Base-by-base conservation (phyloP, 30 jellyfish, hydroid and myxozoan genomes). In the Mastigias papua region DNA sequence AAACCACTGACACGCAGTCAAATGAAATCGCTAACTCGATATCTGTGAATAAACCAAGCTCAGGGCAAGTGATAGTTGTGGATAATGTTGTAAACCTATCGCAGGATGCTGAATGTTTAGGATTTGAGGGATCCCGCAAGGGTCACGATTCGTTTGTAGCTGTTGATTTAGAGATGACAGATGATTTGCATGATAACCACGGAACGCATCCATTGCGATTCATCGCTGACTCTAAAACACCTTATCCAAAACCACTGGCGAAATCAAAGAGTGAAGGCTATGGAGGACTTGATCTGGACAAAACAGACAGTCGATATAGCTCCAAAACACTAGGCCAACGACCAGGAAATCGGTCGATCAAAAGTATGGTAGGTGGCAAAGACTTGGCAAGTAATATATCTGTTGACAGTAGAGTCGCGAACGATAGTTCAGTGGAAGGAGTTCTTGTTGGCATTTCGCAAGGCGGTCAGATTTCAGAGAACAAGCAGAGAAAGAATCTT, bases 141-240 rank as follows among this genome's bases (percentile, higher is more conserved):
- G 83, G 67, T 37, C 69, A 72, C 42, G 34, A 26, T 19, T 37
- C 69, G 34, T 33, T 29, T 28, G 23, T 33, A 15, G 69, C 35
- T 19, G 83, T 72, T 72, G 83, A 72, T 48, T 4, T 16, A 61
- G 34, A 72, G 28, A 42, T 23, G 83, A 35, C 67, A 33, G 83
- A 35, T 72, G 60, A 25, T 16, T 5, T 50, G 30, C 46, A 29
- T 49, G 86, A 75, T 13, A 51, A 75, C 58, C 50, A 11, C 2
- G 42, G 74, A 8, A n/a, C 21, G 26, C 7, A 54, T 54, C 27
- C 67, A 54, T 54, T 54, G 25, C 67, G 26, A 54, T 54, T 54
- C 17, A 54, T 25, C 27, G 17, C 9, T 11, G 26, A 22, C 42
- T 1, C 35, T 63, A 63, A 63, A 42, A 42, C 42, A 5, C 1